Conservation (phyloP, 2,113 vertebrate genomes). For the Redunca redunca region DNA sequence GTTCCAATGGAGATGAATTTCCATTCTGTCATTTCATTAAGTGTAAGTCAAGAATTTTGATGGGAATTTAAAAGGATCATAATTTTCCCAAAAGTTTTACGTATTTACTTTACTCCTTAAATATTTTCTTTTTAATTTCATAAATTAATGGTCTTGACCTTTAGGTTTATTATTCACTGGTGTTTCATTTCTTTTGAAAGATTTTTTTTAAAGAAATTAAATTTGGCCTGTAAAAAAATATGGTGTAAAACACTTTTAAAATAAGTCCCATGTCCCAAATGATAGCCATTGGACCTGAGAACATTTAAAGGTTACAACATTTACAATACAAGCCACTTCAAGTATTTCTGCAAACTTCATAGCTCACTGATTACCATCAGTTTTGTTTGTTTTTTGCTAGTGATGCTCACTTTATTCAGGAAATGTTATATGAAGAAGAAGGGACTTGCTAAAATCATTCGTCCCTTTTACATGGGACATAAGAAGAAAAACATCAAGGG, state of each 20-base stretch:
- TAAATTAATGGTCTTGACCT: not conserved
- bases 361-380: not conserved
- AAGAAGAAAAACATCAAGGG: not conserved
- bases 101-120: conserved; percentile 22
- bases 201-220: conserved; percentile 26
- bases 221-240: conserved; percentile 39
- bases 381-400: not conserved
- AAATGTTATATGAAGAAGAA: not conserved
- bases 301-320: not conserved
- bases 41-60: conserved; percentile 25
- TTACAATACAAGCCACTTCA: not conserved
- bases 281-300: not conserved
- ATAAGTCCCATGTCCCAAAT: not conserved
- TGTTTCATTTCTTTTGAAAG: conserved; percentile 65
- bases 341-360: not conserved
- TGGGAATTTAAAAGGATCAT: conserved; percentile 56
- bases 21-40: conserved; percentile 59
- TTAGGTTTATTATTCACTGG: not conserved
- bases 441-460: not conserved
- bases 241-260: conserved; percentile 19
- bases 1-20: conserved; percentile 47
- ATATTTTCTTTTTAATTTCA: not conserved
- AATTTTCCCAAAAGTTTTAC: not conserved
- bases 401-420: not conserved
- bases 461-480: not conserved